Conservation (phyloP, 1,140 invertebrate genomes). For the Cylas formicarius region DNA sequence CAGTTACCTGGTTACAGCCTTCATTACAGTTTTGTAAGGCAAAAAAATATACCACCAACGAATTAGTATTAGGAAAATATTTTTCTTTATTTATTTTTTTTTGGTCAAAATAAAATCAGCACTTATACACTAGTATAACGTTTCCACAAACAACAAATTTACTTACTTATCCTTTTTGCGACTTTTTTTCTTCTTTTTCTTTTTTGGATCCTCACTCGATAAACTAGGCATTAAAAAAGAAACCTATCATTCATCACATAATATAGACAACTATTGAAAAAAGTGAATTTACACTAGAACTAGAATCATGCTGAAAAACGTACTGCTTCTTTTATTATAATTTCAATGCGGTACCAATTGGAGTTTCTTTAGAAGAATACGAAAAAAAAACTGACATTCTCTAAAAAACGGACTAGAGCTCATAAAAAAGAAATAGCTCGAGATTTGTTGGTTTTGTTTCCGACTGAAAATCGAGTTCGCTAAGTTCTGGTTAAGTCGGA, state of each 20-base stretch:
- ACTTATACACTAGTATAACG: neutral
- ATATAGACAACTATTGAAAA: no score
- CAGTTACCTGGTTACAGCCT: slow-evolving; percentile 34
- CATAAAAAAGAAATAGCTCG: no score
- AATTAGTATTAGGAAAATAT: slow-evolving; percentile 33
- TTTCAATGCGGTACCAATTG: no score
- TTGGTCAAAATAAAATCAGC: slow-evolving; percentile 2
- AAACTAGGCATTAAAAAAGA: slow-evolving; percentile 42
- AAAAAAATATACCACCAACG: slow-evolving; percentile 38
- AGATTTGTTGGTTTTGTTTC: no score
- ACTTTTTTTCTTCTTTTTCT: slow-evolving; percentile 64
- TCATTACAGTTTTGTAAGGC: slow-evolving; percentile 31
- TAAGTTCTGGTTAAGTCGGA: no score
- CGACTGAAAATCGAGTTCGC: no score
- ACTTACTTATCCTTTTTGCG: slow-evolving; percentile 61
- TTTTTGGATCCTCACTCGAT: slow-evolving; percentile 54
- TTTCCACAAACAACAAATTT: slow-evolving; percentile 3
- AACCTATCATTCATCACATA: slow-evolving; percentile 1
- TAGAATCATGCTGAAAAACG: no score
- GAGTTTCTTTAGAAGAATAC: no score
- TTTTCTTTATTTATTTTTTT: slow-evolving; percentile 19
- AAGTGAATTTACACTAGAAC: no score
- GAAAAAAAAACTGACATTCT: no score
- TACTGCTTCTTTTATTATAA: no score
- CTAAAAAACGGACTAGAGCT: no score